phyloP scores from a whole-genome alignment of 2,888 invertebrate species.

The Enchytraeus crypticus region DNA sequence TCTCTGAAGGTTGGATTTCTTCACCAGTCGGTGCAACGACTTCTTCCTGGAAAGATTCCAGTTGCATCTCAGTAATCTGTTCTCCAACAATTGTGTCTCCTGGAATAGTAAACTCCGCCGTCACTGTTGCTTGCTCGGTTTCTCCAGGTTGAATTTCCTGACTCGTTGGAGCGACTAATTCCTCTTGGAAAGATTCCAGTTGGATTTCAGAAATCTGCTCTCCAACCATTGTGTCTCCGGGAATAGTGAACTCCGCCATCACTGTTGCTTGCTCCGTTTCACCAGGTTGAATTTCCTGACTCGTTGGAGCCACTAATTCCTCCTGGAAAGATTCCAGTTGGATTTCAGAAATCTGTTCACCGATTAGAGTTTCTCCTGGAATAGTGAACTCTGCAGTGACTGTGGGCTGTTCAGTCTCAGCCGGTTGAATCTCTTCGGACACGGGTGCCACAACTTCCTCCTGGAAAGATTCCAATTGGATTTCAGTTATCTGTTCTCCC shows the following conservation, averaged over 20 bases:
- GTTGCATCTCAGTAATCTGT: slow-evolving; percentile 1
- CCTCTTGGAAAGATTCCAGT: slow-evolving; percentile 8
- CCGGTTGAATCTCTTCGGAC: slow-evolving; percentile 10
- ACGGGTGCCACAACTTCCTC: slow-evolving; percentile 9
- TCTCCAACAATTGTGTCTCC: not conserved
- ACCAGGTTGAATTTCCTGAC: slow-evolving; percentile 13
- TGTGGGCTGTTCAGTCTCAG: slow-evolving; percentile 6
- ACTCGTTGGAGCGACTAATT: slow-evolving; percentile 7
- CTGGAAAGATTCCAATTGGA: slow-evolving; percentile 8
- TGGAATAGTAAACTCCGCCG: slow-evolving; percentile 1
- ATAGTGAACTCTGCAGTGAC: slow-evolving; percentile 11
- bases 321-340: slow-evolving; percentile 5
- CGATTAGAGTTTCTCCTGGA: slow-evolving; percentile 5
- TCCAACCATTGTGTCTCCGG: slow-evolving; percentile 5
- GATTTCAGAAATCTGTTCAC: slow-evolving; percentile 1
- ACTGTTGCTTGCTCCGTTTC: slow-evolving; percentile 2
- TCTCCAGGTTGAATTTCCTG: slow-evolving; percentile 12
- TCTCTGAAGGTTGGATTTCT: slow-evolving; percentile 10
- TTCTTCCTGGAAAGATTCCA: slow-evolving; percentile 12
- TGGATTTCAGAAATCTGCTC: slow-evolving; percentile 7
- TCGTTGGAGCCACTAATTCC: slow-evolving; percentile 9
- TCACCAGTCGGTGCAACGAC: slow-evolving; percentile 5
- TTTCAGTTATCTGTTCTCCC: not conserved
- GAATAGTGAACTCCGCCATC: slow-evolving; percentile 9
- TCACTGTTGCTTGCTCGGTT: slow-evolving; percentile 9